Base-by-base conservation (phyloP, 92 coral and sea anemone genomes). In the Phenganax subtilis region DNA sequence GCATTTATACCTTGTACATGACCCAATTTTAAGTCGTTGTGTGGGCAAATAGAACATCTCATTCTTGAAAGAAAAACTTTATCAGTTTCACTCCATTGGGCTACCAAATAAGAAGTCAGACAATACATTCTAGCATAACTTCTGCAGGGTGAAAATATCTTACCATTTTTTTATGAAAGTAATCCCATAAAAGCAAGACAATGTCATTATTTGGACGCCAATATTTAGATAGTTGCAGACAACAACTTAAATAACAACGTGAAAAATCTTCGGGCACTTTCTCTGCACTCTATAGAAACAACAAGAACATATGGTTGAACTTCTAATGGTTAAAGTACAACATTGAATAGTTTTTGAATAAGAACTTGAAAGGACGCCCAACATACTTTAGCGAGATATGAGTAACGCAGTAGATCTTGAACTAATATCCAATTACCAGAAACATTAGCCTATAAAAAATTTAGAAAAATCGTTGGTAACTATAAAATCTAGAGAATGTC, bases 341-440 rank as follows among this genome's bases (percentile, higher is more conserved):
- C n/a, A 30, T 6, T 20, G 25, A 20, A 30, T 12, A 7, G 12
- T 8, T 15, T 73, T 16, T 51, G 44, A 6, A 68, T 0, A 68
- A 68, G 9, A 30, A 14, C 16, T 15, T 7, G 7, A 59, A 59
- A 14, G 8, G 0, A 0, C 51, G 12, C 6, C 0, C 10, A 77
- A 65, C 83, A 0, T 37, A 79, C 83, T 62, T 64, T 79, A 0
- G 83, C 3, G 52, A 63, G 74, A 53, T 90, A 82, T 9, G 97
- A 90, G 1, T 89, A 83, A 58, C 89, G 88, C 20, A 93, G 81
- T 52, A 93, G 73, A 69, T 90, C 98, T 59, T 85, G 90, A 11
- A 86, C 84, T 29, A 89, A 89, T n/a, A 92, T 89, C 98, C 98
- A 92, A 76, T 93, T 93, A 10, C 98, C 98, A 25, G 97, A 88